Evolutionary conservation across 2,113 vertebrate species (phyloP).

Genomic region (Mus spicilegus): DNA sequence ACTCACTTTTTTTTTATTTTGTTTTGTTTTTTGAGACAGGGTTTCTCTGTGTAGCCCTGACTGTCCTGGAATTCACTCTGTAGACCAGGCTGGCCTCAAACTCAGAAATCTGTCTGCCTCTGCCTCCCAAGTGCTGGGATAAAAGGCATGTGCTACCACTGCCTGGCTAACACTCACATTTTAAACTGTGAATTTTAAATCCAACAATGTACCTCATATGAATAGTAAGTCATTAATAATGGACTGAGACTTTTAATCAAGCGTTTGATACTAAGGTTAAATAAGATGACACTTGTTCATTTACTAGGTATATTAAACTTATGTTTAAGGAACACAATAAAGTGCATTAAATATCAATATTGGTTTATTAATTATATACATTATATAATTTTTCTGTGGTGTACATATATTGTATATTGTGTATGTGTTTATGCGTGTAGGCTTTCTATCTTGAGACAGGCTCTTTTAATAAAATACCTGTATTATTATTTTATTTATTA

Average conservation of each 20-base stretch:
- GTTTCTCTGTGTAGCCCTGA: too few species aligned
- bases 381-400: not conserved
- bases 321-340: not conserved
- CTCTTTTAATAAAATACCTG: not conserved
- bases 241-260: not conserved
- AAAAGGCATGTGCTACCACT: too few species aligned
- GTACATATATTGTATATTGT: not conserved
- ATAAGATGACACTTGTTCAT: not conserved
- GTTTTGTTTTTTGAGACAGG: too few species aligned
- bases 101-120: too few species aligned
- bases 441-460: too few species aligned
- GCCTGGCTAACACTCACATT: not conserved
- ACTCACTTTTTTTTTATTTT: not conserved
- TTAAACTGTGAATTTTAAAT: not conserved
- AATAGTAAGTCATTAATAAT: not conserved
- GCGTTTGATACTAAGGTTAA: conserved; percentile 9
- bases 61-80: too few species aligned
- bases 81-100: too few species aligned
- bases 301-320: not conserved
- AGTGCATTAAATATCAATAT: not conserved
- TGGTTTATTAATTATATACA: not conserved
- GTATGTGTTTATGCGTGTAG: not conserved
- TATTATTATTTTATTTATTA: not conserved
- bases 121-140: too few species aligned
- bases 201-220: not conserved